Evolutionary conservation across 2,797 vertebrate genomes (phyloP), one percentile per base, ranked within the genome.

Genomic region (Bradypus variegatus): DNA sequence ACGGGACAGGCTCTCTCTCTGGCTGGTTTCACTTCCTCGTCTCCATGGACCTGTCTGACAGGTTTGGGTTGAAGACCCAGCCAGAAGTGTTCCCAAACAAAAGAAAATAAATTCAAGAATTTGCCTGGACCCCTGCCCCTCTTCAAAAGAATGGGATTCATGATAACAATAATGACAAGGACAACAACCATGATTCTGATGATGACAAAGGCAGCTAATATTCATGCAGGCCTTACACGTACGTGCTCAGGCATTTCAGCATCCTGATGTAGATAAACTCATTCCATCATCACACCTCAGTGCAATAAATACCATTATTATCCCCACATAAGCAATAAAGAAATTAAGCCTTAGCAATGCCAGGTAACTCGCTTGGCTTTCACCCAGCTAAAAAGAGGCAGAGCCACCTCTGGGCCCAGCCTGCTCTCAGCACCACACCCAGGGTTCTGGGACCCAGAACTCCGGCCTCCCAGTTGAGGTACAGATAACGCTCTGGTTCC

Each of bases 21-120:
- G 62, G 38, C 67, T 70, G 18, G 64, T 79, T 94, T 93, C 64
- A 90, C 88, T 93, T 91, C 85, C 89, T 77, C 77, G 45, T 85
- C 45, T 82, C 77, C 86, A 77, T 11, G 55, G 79, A 91, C 94
- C 81, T 67, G 41, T 81, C 64, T 88, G 75, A 91, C 21, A 15
- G 64, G 95, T 93, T 91, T 91, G 60, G 41, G 79, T 23, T 84
- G 25, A 85, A 92, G 82, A 80, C 38, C 50, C 62, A 80, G 70
- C 91, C 41, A 91, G 69, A 94, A 82, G 69, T 41, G 25, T 72
- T 50, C 87, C 64, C 79, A 81, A 9, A 84, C 16, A 38, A 91
- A 75, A 81, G 29, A 70, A 75, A 94, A 91, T 41, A 86, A 91
- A 91, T 38, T 38, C 62, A 91, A 92, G 86, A 73, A 76, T 41